A percentile compares a stretch with the other conserved stretches of the same genome.
Conservation (phyloP, 2,113 vertebrate species). For the Lethenteron camtschaticum region DNA sequence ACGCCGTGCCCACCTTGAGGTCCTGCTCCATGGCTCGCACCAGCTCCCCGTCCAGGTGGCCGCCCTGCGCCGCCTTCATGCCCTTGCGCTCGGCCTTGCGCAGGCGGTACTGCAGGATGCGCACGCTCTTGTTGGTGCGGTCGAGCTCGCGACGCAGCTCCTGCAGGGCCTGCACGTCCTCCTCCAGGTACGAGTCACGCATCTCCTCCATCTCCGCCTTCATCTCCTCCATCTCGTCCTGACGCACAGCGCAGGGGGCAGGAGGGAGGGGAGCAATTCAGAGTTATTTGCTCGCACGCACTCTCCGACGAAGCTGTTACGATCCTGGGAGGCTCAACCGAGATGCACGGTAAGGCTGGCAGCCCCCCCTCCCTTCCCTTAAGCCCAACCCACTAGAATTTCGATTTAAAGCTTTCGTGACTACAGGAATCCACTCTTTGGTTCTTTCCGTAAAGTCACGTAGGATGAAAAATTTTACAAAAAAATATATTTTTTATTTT, state of each 20-base stretch:
- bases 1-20: conserved; percentile 49
- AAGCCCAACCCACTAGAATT: no score
- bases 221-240: conserved; percentile 95
- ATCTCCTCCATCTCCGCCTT: conserved; percentile 97
- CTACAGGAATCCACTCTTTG: no score
- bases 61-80: conserved; percentile 75
- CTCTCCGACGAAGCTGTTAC: no score
- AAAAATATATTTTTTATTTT: no score
- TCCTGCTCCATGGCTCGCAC: conserved; percentile 80
- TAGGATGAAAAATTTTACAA: no score
- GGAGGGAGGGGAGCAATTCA: no score
- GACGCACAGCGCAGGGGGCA: neutral
- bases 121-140: conserved; percentile 87
- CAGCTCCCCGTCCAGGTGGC: conserved; percentile 83
- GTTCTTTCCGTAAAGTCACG: no score
- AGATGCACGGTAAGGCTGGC: no score
- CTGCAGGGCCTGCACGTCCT: conserved; percentile 94
- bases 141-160: conserved; percentile 84
- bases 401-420: no score
- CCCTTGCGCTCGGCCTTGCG: conserved; percentile 93
- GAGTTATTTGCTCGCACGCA: no score
- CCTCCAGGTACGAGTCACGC: conserved; percentile 87
- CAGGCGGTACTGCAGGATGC: conserved; percentile 88
- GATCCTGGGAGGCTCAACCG: no score
- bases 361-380: no score